Base-by-base conservation (phyloP, 2,888 invertebrate genomes). In the Leucozona laternaria region DNA sequence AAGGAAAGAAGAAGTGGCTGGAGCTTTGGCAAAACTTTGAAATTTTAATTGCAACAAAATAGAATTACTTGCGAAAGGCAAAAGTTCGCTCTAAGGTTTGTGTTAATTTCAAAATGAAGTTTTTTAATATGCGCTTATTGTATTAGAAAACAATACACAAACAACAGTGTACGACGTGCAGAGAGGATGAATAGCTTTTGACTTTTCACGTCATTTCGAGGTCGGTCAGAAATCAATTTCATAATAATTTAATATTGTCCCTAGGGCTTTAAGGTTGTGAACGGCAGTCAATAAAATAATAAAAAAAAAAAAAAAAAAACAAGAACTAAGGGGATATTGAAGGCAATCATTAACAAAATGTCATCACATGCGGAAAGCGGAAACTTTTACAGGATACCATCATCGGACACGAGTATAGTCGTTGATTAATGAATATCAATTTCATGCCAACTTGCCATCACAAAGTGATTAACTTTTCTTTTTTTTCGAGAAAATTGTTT, bases 1-100 rank as follows among this genome's bases (percentile, higher is more conserved):
- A 60, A 37, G 37, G n/a, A n/a, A n/a, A n/a, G n/a, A n/a, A n/a
- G 37, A 60, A 37, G 13, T 60, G 60, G 37, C 60, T 60, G 58
- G 58, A 58, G 58, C 20, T 58, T 34, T 37, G 0, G 20, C 20
- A 13, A 37, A 58, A 58, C 34, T 58, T 58, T 58, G 13, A 60
- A 37, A 40, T 60, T 60, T 58, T 60, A 60, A 60, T 60, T 60
- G 60, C 37, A 60, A 60, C 37, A 60, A 60, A 60, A 60, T 60
- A 22, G 20, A 15, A 22, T 37, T 40, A 6, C n/a, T n/a, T n/a
- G 20, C 2, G 17, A 34, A 11, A 1, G 25, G 2, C 17, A n/a
- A 57, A 57, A 57, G 31, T 57, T 31, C 22, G 37, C 13, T 60
- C 20, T 22, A 22, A 37, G 60, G 37, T 60, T 37, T 60, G 60